Evolutionary conservation across 2,888 invertebrate genomes (phyloP).

Genomic region (Chesias legatella): DNA sequence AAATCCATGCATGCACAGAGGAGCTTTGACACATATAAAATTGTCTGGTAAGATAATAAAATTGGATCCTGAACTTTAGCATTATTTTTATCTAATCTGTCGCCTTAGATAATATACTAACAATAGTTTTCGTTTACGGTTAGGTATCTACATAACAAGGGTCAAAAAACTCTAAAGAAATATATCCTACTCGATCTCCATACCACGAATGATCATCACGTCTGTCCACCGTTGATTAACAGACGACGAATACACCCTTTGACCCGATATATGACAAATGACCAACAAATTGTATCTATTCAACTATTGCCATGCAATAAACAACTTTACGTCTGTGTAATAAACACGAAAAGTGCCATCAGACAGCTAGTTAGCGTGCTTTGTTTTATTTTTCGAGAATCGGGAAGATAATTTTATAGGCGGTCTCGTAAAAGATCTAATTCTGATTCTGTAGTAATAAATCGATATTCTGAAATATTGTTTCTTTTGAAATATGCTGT

Average conservation of each 20-base stretch:
- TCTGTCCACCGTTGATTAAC: slow-evolving; percentile 59
- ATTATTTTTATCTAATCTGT: no score
- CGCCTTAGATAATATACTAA: no score
- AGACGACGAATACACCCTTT: slow-evolving; percentile 61
- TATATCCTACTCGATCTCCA: slow-evolving; percentile 33
- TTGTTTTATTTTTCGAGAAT: slow-evolving; percentile 25
- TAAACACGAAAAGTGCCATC: slow-evolving; percentile 9
- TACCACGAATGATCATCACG: slow-evolving; percentile 59
- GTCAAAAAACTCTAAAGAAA: slow-evolving; percentile 26
- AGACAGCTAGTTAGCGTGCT: slow-evolving; percentile 18
- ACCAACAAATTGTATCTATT: slow-evolving; percentile 46
- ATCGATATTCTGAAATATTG: slow-evolving; percentile 22
- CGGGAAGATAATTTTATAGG: slow-evolving; percentile 21
- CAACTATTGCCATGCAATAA: slow-evolving; percentile 23
- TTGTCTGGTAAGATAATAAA: no score
- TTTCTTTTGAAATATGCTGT: slow-evolving; percentile 14
- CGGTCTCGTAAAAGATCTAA: slow-evolving; percentile 31
- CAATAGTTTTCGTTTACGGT: background rate
- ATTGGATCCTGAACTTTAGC: no score
- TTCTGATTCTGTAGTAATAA: slow-evolving; percentile 22
- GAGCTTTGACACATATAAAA: no score
- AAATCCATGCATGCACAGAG: no score
- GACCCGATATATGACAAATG: slow-evolving; percentile 65
- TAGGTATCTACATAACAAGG: slow-evolving; percentile 13
- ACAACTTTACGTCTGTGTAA: slow-evolving; percentile 19